Base-by-base conservation (phyloP, 1,140 invertebrate genomes). In the Formica selysi region DNA sequence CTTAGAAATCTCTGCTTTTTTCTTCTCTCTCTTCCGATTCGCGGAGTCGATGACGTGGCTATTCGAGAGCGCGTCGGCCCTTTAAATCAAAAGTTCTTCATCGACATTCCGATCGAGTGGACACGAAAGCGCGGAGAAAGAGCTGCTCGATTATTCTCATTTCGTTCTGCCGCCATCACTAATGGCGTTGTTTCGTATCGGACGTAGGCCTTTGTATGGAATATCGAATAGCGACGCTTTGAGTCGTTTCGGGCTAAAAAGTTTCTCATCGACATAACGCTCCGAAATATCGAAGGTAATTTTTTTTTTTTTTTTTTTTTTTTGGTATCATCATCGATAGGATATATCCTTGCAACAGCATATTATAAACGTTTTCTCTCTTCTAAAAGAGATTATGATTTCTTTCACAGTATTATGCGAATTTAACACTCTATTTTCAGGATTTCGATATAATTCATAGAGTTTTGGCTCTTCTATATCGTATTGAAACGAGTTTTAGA, bases 71-170 rank as follows among this genome's bases (percentile, higher is more conserved):
- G 68, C 44, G 79, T 83, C 79, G 79, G 54, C 68, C 79, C 79
- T 83, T 83, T 83, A 83, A 83, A 83, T 83, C 79, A 83, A 83
- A 83, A 83, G 79, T 83, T 83, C 79, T 74, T 74, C 79, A 83
- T 83, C 79, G 79, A 83, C 79, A 83, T 83, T 83, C 79, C 79
- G 54, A 83, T 83, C 68, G 79, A 83, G 54, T 83, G 79, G 79
- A 83, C 54, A 74, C 79, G 79, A 83, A 83, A 83, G 79, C 68
- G 68, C 41, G 57, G 79, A 83, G 79, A 83, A 83, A 73, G 79
- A 83, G 79, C 79, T 83, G 54, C 79, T 83, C 79, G 79, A 83
- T 83, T 83, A 83, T 83, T 83, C 79, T 83, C 79, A 83, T 83
- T 83, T 83, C 68, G 79, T 83, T 83, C 38, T 41, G 54, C 79